Conservation (phyloP, 2,888 invertebrate genomes). For the Spodoptera picta region DNA sequence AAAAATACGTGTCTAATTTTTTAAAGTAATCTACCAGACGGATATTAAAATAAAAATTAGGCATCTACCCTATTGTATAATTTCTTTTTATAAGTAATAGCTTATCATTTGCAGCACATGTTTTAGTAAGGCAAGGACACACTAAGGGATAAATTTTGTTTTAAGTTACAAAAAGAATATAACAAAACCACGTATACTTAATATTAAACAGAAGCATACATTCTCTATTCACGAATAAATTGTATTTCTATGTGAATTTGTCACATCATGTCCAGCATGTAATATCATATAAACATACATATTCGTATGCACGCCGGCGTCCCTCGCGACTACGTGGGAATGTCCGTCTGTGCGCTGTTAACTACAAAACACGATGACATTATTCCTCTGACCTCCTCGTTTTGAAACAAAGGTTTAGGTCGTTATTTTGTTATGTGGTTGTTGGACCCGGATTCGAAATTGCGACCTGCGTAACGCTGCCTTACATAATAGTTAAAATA, state of each 20-base stretch:
- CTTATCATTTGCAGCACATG: too few relatives aligned
- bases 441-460: slow-evolving; percentile 2
- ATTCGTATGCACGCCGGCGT: slow-evolving; percentile 50
- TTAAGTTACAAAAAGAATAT: too few relatives aligned
- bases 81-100: too few relatives aligned
- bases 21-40: too few relatives aligned
- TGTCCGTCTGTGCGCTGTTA: slow-evolving; percentile 40
- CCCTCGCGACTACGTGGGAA: slow-evolving; percentile 59
- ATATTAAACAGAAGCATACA: not conserved
- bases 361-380: slow-evolving; percentile 31
- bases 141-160: too few relatives aligned
- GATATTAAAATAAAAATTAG: too few relatives aligned
- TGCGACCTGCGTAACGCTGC: not conserved
- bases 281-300: slow-evolving; percentile 36
- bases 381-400: slow-evolving; percentile 14
- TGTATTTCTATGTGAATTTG: slow-evolving; percentile 9
- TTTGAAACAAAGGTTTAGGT: slow-evolving; percentile 5
- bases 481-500: too few relatives aligned
- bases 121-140: too few relatives aligned
- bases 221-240: slow-evolving; percentile 6
- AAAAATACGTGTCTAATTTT: too few relatives aligned
- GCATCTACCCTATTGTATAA: too few relatives aligned
- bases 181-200: too few relatives aligned
- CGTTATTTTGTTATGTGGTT: not conserved
- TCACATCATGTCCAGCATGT: slow-evolving; percentile 38